phyloP scores from a whole-genome alignment of 1,140 invertebrate species.

The Protaetia brevitarsis region DNA sequence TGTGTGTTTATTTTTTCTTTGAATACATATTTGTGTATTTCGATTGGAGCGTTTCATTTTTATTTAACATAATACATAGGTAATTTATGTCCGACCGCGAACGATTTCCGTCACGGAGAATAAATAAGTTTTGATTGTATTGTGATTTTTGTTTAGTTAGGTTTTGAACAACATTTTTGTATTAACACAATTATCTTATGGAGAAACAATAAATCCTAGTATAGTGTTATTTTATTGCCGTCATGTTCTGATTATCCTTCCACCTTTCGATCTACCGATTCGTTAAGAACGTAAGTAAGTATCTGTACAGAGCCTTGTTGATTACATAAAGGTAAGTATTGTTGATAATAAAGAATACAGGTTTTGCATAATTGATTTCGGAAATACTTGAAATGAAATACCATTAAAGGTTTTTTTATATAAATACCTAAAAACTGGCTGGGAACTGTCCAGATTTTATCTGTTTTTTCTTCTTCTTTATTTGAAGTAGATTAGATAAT shows the following conservation, averaged over 20 bases:
- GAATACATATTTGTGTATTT: slow-evolving; percentile 22
- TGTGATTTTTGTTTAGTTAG: not conserved
- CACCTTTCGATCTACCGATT: not conserved
- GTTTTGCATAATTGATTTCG: too few relatives aligned
- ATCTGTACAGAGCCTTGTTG: too few relatives aligned
- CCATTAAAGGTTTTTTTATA: too few relatives aligned
- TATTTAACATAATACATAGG: not conserved
- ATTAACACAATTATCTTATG: slow-evolving; percentile 12
- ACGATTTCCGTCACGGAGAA: not conserved
- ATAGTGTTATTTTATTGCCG: slow-evolving; percentile 8
- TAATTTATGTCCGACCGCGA: not conserved
- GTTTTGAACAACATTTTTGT: slow-evolving; percentile 16
- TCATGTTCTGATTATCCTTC: not conserved
- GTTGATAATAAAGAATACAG: too few relatives aligned
- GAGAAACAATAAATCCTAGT: slow-evolving; percentile 14
- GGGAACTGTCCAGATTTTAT: too few relatives aligned
- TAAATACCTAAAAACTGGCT: too few relatives aligned
- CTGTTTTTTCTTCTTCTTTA: too few relatives aligned
- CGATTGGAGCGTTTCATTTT: not conserved
- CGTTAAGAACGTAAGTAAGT: not conserved
- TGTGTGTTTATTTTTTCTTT: slow-evolving; percentile 18
- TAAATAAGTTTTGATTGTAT: slow-evolving; percentile 5
- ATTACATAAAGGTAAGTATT: too few relatives aligned
- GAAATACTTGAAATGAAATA: too few relatives aligned
- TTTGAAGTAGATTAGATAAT: too few relatives aligned